Evolutionary conservation across 2,888 invertebrate species (phyloP), one percentile per base, ranked within the genome.

Genomic region (Arge pagana): DNA sequence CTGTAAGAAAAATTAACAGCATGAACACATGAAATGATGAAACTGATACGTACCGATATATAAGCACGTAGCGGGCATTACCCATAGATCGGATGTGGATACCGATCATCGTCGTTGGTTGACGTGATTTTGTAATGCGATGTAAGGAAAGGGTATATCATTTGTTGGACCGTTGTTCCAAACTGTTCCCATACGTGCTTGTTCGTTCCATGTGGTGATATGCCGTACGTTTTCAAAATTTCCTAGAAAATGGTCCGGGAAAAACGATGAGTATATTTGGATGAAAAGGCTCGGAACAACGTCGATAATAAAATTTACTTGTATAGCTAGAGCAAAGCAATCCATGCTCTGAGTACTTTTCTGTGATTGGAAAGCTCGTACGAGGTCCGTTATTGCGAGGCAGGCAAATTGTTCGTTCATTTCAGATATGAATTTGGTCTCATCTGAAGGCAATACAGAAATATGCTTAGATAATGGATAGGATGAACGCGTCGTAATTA

Each of bases 321-420:
- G 79, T 65, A 92, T 91, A 0, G 90, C 90, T 53, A 91, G 72
- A 0, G 90, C 87, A 67, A 89, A 89, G 63, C 86, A 85, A 68
- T 91, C 89, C 80, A 90, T 88, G 61, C 86, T 86, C 81, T 85
- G 71, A 1, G 89, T 87, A 70, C 87, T 86, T 65, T 87, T 88
- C 67, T 90, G 89, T 60, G 85, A 85, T 69, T 90, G 89, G 64
- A 89, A 87, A 1, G 89, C 89, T 56, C 85, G 82, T 18, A 86
- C 83, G 4, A 90, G 79, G 66, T 89, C 87, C 4, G 82, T 81
- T 16, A 92, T 77, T 0, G 88, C 85, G 39, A 83, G 84, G 3
- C 85, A 81, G 1, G 88, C 87, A 68, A 91, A 91, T 55, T 87
- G 83, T 33, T 87, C 86, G 19, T 82, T 82, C 39, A 89, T 84